Percentiles rank a stretch among this genome's conserved stretches.
Conservation (phyloP, 1,140 invertebrate species). For the Portunus trituberculatus region DNA sequence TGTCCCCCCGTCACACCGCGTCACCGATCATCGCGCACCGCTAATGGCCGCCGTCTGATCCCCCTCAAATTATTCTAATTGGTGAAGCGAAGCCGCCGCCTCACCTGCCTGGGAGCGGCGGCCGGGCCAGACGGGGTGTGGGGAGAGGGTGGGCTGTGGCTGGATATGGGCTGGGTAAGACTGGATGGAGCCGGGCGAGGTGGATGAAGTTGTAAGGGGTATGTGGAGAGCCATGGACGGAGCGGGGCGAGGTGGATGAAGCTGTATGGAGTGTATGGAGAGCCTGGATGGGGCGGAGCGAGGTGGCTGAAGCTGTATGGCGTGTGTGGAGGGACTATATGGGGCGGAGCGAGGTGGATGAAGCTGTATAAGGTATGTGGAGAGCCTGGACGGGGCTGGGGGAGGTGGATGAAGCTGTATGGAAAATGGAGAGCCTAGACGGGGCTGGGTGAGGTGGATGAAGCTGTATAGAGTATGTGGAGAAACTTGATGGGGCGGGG, state of each 20-base stretch:
- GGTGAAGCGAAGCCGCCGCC: neutral
- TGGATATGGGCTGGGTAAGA: neutral
- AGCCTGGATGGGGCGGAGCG: too few relatives aligned
- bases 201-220: too few relatives aligned
- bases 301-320: neutral
- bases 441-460: neutral
- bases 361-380: neutral
- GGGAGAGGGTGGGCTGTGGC: neutral
- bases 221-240: neutral
- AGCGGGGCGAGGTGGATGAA: neutral
- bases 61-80: slow-evolving; percentile 25
- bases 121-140: neutral
- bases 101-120: neutral
- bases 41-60: slow-evolving; percentile 29
- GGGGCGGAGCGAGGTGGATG: neutral
- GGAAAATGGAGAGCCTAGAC: neutral
- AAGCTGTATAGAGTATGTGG: neutral
- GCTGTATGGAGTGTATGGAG: neutral
- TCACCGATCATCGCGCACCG: slow-evolving; percentile 13
- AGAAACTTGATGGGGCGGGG: neutral
- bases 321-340: neutral
- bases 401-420: neutral
- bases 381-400: neutral
- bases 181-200: too few relatives aligned
- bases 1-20: neutral